These are phyloP conservation scores for Lymantria monacha DNA, from an alignment of 2,888 invertebrate genomes.

Conservation along the genomic window DNA sequence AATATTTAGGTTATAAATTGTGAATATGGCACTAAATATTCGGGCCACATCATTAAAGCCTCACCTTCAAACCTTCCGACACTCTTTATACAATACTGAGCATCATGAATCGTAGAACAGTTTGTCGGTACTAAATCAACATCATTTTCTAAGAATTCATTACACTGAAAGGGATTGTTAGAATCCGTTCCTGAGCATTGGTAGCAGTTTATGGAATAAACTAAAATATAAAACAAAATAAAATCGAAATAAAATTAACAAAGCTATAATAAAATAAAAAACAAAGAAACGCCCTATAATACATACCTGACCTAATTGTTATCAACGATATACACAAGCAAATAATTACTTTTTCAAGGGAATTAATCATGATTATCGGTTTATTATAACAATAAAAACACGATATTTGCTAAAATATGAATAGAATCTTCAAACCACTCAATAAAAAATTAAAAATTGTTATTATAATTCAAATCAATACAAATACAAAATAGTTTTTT, in stretches of 20 bases:
- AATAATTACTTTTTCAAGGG: constrained; percentile 26
- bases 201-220: constrained; percentile 89
- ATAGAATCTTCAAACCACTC: no score
- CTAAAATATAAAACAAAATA: constrained; percentile 70
- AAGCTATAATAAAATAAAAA: constrained; percentile 27
- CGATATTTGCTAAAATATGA: no score
- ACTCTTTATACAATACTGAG: constrained; percentile 95
- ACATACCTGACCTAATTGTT: constrained; percentile 52
- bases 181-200: constrained; percentile 94
- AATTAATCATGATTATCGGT: constrained; percentile 29
- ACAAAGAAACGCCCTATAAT: constrained; percentile 47
- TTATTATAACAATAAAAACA: neutral
- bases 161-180: constrained; percentile 90
- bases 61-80: constrained; percentile 95
- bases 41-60: constrained; percentile 12
- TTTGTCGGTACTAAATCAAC: constrained; percentile 85
- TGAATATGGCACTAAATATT: neutral
- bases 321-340: constrained; percentile 35
- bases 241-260: constrained; percentile 37
- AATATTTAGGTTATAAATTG: neutral
- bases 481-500: no score
- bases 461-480: neutral
- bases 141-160: constrained; percentile 87
- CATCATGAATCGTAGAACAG: constrained; percentile 91
- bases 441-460: no score